A percentile compares a stretch with the other conserved stretches of the same genome.
Evolutionary conservation across 2,797 vertebrate genomes (phyloP).

Genomic region (Rhinella marina): DNA sequence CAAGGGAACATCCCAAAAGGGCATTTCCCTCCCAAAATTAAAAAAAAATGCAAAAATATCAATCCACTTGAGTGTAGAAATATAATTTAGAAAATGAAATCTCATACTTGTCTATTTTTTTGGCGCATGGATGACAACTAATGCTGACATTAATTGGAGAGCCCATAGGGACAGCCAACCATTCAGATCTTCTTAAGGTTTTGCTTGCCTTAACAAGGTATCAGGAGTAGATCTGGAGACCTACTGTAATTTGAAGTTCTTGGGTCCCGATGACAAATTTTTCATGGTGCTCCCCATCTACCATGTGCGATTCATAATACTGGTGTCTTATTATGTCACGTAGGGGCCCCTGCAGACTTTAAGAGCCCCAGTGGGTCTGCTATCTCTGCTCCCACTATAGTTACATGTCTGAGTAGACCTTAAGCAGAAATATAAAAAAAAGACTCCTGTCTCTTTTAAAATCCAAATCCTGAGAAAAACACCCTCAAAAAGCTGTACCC

Average conservation of each 20-base stretch:
- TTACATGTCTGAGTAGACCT: neutral
- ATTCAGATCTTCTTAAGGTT: neutral
- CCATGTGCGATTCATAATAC: neutral
- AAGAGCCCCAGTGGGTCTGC: neutral
- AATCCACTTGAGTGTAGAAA: neutral
- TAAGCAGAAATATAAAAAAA: neutral
- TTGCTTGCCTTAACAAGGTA: neutral
- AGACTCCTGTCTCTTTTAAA: neutral
- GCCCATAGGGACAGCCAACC: neutral
- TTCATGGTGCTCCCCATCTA: neutral
- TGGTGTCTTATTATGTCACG: neutral
- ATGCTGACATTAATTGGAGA: neutral
- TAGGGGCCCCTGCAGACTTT: neutral
- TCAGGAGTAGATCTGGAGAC: no score
- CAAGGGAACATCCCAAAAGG: no score
- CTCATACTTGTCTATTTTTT: neutral
- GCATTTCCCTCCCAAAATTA: neutral
- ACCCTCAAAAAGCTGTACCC: no score
- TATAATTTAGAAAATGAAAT: neutral
- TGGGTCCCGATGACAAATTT: neutral
- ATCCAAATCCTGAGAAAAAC: neutral
- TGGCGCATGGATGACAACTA: neutral
- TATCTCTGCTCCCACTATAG: neutral
- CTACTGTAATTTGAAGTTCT: neutral
- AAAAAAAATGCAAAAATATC: neutral